phyloP scores from a whole-genome alignment of 2,113 vertebrate species.

The Otolemur garnettii region DNA sequence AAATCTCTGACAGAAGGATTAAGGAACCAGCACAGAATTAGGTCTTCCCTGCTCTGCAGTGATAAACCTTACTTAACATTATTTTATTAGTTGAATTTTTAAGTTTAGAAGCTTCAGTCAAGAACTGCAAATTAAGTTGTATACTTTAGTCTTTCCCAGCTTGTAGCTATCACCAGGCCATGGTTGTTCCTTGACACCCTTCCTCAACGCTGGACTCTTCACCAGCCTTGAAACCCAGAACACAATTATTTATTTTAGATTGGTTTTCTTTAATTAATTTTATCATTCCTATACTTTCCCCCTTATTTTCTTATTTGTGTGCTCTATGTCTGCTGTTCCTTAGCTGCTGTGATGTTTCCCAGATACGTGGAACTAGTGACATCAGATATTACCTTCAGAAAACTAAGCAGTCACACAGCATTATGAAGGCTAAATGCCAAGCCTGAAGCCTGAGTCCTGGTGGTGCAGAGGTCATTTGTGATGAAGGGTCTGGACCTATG shows the following conservation, averaged over 20 bases:
- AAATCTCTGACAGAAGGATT: not conserved
- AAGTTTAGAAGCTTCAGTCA: constrained; percentile 69
- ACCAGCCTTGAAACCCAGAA: constrained; percentile 1
- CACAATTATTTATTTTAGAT: not conserved
- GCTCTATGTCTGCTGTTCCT: not conserved
- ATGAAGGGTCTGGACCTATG: not conserved
- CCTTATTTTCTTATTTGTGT: constrained; percentile 37
- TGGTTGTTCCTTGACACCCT: not conserved
- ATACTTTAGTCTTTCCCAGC: not conserved
- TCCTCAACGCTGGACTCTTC: constrained; percentile 30
- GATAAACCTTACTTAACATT: constrained; percentile 70
- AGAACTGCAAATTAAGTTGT: constrained; percentile 71
- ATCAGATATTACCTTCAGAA: not conserved
- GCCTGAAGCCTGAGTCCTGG: not conserved
- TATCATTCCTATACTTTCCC: constrained; percentile 31
- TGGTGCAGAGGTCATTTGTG: not conserved
- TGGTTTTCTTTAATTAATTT: constrained; percentile 63
- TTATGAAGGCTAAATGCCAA: not conserved
- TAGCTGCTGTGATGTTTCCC: not conserved
- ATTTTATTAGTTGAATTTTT: constrained; percentile 33
- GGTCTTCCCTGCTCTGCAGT: constrained; percentile 34
- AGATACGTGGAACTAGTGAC: not conserved
- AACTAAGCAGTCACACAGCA: not conserved
- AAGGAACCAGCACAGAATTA: constrained; percentile 25
- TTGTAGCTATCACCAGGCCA: not conserved